A percentile compares a stretch with the other conserved stretches of the same genome.
These are phyloP conservation scores for Gobio gobio DNA, from an alignment of 2,113 vertebrate species.

Conservation along the genomic window DNA sequence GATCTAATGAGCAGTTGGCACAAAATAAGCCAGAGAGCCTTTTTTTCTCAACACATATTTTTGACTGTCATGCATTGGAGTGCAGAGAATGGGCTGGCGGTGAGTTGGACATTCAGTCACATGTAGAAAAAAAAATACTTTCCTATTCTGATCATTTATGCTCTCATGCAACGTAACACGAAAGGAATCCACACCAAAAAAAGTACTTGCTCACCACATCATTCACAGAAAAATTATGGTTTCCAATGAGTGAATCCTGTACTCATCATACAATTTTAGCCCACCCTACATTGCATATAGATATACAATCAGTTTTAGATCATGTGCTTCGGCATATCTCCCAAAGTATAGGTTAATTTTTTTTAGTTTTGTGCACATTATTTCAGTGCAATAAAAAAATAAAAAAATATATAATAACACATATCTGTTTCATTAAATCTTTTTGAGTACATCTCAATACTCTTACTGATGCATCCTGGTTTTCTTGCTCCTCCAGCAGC, in stretches of 20 bases:
- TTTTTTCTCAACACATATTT: constrained; percentile 19
- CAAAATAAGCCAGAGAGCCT: constrained; percentile 13
- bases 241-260: constrained; percentile 16
- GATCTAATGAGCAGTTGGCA: constrained; percentile 11
- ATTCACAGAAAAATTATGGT: not conserved
- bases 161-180: constrained; percentile 14
- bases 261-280: not conserved
- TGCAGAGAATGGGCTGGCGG: not conserved
- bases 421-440: not conserved
- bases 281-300: not conserved
- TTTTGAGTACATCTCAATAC: not conserved
- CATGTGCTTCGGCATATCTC: not conserved
- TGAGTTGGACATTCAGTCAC: not conserved
- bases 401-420: not conserved
- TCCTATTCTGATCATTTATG: not conserved
- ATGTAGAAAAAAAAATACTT: not conserved
- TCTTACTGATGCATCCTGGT: not conserved
- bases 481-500: not conserved
- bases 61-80: constrained; percentile 1
- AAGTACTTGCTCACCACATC: not conserved
- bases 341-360: too few species aligned
- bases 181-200: not conserved
- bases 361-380: not conserved
- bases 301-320: not conserved
- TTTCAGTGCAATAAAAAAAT: not conserved